Evolutionary conservation across 2,888 invertebrate genomes (phyloP), one percentile per base, ranked within the genome.

Genomic region (Ferdinandea cuprea): DNA sequence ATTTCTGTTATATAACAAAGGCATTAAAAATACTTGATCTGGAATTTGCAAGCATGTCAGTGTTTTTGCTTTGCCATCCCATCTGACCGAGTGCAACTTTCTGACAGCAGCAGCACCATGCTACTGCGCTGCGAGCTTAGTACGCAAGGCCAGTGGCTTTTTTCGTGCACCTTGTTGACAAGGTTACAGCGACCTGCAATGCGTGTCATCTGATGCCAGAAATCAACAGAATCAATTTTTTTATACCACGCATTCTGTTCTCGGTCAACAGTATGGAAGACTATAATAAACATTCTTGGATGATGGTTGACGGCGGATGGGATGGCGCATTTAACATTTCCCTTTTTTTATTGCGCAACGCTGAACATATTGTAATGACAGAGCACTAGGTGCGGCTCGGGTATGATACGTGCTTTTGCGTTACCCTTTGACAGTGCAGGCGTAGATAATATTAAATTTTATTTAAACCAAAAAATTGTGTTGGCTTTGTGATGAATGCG

Each of bases 91-190:
- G 37, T 13, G 54, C 35, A 37, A 35, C 54, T 54, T n/a, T n/a
- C 21, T 21, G 35, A 6, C 21, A 7, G 8, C 40, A 4, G 9
- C 8, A n/a, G 54, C 54, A n/a, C n/a, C n/a, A n/a, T n/a, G n/a
- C n/a, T n/a, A n/a, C n/a, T n/a, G n/a, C 35, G 37, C 35, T 54
- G 21, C 21, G 13, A 15, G 44, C 48, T 42, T 17, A 15, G 9
- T 48, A 19, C 28, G 6, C 78, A 78, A 78, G 78, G 78, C 72
- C 44, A 72, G 52, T 72, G 15, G 63, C 78, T 78, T 78, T 72
- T 65, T 44, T 72, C n/a, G n/a, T 72, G 72, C 58, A 52, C 46
- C 50, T 65, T 78, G 72, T 59, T 48, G 56, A 65, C n/a, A 78
- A 78, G 78, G 78, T 78, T 78, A 72, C 58, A 56, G 44, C 19